A percentile compares a stretch with the other conserved stretches of the same genome.
These are phyloP conservation scores for Iphiclides podalirius DNA, from an alignment of 2,888 invertebrate genomes.

Conservation along the genomic window DNA sequence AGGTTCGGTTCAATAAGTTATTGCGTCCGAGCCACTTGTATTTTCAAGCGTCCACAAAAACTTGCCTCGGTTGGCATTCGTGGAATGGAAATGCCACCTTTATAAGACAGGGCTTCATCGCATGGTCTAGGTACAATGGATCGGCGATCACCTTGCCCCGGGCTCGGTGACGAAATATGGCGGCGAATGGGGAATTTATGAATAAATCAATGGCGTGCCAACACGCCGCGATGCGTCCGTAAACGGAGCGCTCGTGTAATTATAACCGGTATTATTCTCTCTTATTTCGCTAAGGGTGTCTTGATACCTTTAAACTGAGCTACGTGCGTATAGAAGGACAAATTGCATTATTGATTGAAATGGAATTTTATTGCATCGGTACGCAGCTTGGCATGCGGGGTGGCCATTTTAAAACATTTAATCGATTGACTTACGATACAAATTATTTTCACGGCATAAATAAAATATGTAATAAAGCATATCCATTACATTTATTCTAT, in stretches of 20 bases:
- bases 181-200: conserved; percentile 50
- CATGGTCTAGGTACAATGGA: conserved; percentile 46
- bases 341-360: conserved; percentile 18
- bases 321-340: not conserved
- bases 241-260: conserved; percentile 49
- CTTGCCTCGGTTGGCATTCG: conserved; percentile 23
- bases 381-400: not conserved
- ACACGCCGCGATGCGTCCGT: conserved; percentile 44
- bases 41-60: conserved; percentile 26
- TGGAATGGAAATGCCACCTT: conserved; percentile 29
- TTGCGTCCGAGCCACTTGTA: conserved; percentile 16
- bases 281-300: conserved; percentile 47
- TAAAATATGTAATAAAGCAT: conserved; percentile 34
- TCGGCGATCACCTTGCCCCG: conserved; percentile 42
- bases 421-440: conserved; percentile 11
- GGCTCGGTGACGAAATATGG: conserved; percentile 39
- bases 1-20: conserved; percentile 4
- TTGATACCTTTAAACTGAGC: conserved; percentile 32
- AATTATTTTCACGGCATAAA: conserved; percentile 34
- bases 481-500: too few species aligned
- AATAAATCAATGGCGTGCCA: conserved; percentile 56
- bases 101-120: conserved; percentile 24
- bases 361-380: conserved; percentile 3
- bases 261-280: conserved; percentile 37
- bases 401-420: conserved; percentile 5